Conservation (phyloP, 1,140 invertebrate species). For the Lysiphlebus fabarum region DNA sequence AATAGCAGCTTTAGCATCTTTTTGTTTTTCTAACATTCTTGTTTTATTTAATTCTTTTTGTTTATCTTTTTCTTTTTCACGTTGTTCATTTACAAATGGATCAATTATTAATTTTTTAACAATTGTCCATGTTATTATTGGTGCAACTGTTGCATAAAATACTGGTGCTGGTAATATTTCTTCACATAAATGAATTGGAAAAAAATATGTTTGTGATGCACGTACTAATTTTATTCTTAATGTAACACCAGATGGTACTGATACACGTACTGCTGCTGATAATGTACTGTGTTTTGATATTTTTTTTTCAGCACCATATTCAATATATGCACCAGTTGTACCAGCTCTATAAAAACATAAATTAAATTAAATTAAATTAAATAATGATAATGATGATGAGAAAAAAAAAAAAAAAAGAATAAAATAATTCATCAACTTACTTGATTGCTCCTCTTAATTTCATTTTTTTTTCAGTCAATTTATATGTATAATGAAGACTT, state of each 20-base stretch:
- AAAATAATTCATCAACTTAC: slow-evolving; percentile 55
- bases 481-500: slow-evolving; percentile 71
- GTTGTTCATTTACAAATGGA: slow-evolving; percentile 76
- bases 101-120: slow-evolving; percentile 85
- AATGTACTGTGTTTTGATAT: slow-evolving; percentile 87
- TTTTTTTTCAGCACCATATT: slow-evolving; percentile 91
- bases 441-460: slow-evolving; percentile 74
- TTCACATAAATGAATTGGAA: slow-evolving; percentile 88
- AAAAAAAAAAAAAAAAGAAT: not conserved
- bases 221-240: slow-evolving; percentile 83
- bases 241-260: slow-evolving; percentile 81
- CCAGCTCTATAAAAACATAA: slow-evolving; percentile 64
- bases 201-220: slow-evolving; percentile 83
- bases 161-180: slow-evolving; percentile 84
- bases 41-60: slow-evolving; percentile 70
- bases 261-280: slow-evolving; percentile 78
- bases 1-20: slow-evolving; percentile 79
- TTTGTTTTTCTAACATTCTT: slow-evolving; percentile 73
- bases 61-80: slow-evolving; percentile 71
- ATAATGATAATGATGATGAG: slow-evolving; percentile 2
- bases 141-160: slow-evolving; percentile 89
- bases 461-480: slow-evolving; percentile 73
- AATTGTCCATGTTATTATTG: slow-evolving; percentile 74
- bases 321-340: slow-evolving; percentile 79
- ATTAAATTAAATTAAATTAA: slow-evolving; percentile 20